Percentiles rank a stretch among this genome's conserved stretches.
These are phyloP conservation scores for Cosmia pyralina DNA, from an alignment of 2,888 invertebrate genomes.

Conservation along the genomic window DNA sequence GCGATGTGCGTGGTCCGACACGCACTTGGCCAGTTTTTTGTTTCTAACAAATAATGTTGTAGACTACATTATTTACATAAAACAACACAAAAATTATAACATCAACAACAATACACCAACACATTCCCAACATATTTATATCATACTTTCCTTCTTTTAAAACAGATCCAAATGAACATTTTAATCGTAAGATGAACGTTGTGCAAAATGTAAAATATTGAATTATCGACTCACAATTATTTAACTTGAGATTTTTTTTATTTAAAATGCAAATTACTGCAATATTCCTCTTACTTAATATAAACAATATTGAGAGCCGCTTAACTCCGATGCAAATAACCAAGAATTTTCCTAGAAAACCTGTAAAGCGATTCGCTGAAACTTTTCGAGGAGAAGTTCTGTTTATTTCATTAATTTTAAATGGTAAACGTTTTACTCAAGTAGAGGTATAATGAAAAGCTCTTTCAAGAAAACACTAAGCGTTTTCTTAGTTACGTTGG, in stretches of 20 bases:
- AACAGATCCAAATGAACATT: not conserved
- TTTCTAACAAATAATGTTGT: not conserved
- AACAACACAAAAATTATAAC: not conserved
- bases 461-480: slow-evolving; percentile 43
- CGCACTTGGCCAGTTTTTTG: no score
- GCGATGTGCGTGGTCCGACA: no score
- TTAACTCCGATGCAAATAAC: slow-evolving; percentile 2
- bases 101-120: not conserved
- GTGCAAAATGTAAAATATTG: not conserved
- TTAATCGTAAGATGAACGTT: not conserved
- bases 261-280: not conserved
- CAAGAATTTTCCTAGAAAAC: slow-evolving; percentile 6
- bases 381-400: slow-evolving; percentile 18
- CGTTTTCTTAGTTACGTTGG: slow-evolving; percentile 27
- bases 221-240: not conserved
- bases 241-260: not conserved
- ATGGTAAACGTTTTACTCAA: slow-evolving; percentile 22
- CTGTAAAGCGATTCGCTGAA: slow-evolving; percentile 13
- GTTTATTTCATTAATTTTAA: slow-evolving; percentile 50
- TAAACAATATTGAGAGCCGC: not conserved
- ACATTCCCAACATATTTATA: not conserved
- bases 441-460: slow-evolving; percentile 25
- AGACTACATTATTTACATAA: not conserved
- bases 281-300: not conserved
- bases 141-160: not conserved